Base-by-base conservation (phyloP, 1,140 invertebrate genomes). In the Formica selysi region DNA sequence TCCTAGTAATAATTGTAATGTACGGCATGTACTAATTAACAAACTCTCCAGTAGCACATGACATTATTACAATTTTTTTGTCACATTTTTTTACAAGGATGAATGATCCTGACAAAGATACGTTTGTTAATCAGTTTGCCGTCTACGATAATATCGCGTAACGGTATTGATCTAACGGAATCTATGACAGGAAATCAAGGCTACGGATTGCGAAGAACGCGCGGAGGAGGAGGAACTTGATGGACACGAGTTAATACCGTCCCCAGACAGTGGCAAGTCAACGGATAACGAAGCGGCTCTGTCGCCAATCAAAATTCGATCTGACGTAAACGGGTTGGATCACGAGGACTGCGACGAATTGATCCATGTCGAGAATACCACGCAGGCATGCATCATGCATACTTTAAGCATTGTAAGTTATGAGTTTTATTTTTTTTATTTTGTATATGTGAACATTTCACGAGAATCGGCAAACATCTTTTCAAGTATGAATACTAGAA, bases 371-470 rank as follows among this genome's bases (percentile, higher is more conserved):
- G 93, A 94, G 57, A 94, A 94, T 78, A 94, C 93, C 38, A 93
- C 94, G 22, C 93, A 94, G 83, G 93, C 95, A 44, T 96, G 96
- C 86, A 96, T 96, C 87, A 95, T 96, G 90, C 95, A 95, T 76
- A 94, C 96, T 29, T 92, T 96, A 74, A 96, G 95, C 92, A 96
- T 96, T 94, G 96, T 96, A 92, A 96, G 96, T 96, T 41, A 73
- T 64, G 29, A 13, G 8, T 19, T 13, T 4, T 38, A 2, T 16
- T 54, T 19, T 70, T 29, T 6, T 0, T 38, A 68, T 79, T 10
- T 19, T 5, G 19, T 19, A 48, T 13, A 51, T 4, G 2, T 48
- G 16, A 19, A 16, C 4, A 19, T 29, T n/a, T n/a, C 32, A n/a
- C 38, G 44, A 64, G 13, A 44, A 32, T 36, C 41, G 19, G 5